These are phyloP conservation scores for Callipepla squamata DNA, from an alignment of 2,113 vertebrate genomes.

Conservation along the genomic window DNA sequence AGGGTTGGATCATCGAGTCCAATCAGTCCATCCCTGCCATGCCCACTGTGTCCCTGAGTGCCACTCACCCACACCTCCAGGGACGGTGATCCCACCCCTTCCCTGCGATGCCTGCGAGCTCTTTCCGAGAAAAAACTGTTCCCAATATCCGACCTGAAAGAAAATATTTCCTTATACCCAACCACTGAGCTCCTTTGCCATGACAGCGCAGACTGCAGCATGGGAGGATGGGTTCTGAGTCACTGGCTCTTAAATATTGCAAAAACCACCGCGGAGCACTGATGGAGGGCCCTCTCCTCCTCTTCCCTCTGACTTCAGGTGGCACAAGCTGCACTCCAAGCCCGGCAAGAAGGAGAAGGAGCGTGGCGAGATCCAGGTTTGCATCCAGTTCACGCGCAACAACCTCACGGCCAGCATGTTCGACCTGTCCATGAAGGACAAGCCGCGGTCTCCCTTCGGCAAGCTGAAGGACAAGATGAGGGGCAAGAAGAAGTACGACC, in stretches of 20 bases:
- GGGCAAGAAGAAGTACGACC: slow-evolving; percentile 83
- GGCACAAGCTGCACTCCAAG: slow-evolving; percentile 94
- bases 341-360: slow-evolving; percentile 96
- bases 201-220: neutral
- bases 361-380: slow-evolving; percentile 91
- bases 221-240: neutral
- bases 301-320: slow-evolving; percentile 74
- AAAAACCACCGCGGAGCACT: neutral
- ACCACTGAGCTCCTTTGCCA: neutral
- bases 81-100: neutral
- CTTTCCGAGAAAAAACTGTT: neutral
- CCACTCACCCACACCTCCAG: neutral
- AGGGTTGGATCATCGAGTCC: too few species aligned
- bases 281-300: neutral
- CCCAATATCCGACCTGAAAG: neutral
- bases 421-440: slow-evolving; percentile 94
- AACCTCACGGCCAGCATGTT: slow-evolving; percentile 98
- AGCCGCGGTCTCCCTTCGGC: slow-evolving; percentile 87
- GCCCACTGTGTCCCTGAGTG: too few species aligned
- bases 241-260: neutral
- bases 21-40: too few species aligned
- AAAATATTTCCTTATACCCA: neutral
- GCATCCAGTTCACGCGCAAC: slow-evolving; percentile 90
- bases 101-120: neutral
- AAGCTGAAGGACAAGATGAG: slow-evolving; percentile 93